Evolutionary conservation across 2,888 invertebrate species (phyloP).

Genomic region (Sarcophaga caerulescens): DNA sequence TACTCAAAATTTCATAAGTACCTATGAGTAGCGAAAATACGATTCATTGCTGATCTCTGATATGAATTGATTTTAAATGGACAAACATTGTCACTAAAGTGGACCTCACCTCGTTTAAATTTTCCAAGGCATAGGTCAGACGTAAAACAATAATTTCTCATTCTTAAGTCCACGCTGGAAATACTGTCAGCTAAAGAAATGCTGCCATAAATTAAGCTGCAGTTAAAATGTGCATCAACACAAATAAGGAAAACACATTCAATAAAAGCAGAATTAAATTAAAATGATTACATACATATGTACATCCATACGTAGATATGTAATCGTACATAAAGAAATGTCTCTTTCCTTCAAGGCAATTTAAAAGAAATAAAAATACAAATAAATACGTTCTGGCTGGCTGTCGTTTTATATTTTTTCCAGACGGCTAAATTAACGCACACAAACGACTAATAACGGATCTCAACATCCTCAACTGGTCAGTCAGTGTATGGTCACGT

Average conservation of each 20-base stretch:
- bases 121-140: constrained; percentile 20
- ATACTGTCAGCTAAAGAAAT: not conserved
- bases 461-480: not conserved
- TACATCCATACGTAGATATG: too few species aligned
- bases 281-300: not conserved
- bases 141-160: constrained; percentile 45
- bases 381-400: constrained; percentile 46
- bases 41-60: too few species aligned
- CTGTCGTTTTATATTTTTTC: constrained; percentile 56
- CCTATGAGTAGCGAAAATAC: too few species aligned
- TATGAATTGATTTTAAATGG: too few species aligned
- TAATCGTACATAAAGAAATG: not conserved
- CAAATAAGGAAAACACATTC: constrained; percentile 29
- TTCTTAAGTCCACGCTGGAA: not conserved
- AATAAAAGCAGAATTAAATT: constrained; percentile 27
- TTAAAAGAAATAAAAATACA: constrained; percentile 52
- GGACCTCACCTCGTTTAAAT: not conserved
- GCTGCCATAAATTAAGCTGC: not conserved
- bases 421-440: constrained; percentile 50
- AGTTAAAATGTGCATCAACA: constrained; percentile 15
- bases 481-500: not conserved
- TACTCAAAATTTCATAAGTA: too few species aligned
- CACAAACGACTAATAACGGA: constrained; percentile 24
- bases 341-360: constrained; percentile 59
- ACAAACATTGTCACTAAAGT: not conserved